Evolutionary conservation across 2,113 vertebrate species (phyloP).

Genomic region (Nyctereutes procyonoides): DNA sequence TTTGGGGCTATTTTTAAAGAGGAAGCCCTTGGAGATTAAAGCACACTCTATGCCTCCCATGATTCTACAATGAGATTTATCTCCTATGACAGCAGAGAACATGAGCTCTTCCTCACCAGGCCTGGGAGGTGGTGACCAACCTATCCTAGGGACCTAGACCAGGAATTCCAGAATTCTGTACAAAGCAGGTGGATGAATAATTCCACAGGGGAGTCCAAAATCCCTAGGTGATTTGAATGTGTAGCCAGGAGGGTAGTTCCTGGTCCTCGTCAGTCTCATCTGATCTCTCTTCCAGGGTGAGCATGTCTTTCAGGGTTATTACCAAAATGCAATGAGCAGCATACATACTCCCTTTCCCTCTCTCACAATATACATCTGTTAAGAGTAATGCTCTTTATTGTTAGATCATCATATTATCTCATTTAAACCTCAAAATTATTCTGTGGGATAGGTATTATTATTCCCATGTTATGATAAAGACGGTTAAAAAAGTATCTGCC

Average conservation of each 20-base stretch:
- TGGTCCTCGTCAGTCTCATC: background rate
- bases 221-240: background rate
- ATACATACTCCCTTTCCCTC: background rate
- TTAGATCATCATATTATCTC: background rate
- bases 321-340: background rate
- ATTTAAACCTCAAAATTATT: background rate
- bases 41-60: background rate
- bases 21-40: background rate
- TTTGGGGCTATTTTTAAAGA: constrained; percentile 6
- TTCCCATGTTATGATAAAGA: background rate
- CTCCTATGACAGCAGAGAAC: background rate
- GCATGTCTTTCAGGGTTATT: background rate
- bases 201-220: background rate
- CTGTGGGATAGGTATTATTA: background rate
- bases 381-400: background rate
- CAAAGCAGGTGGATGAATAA: background rate
- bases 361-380: background rate
- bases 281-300: background rate
- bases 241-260: background rate
- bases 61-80: background rate
- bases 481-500: background rate
- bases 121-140: accelerated
- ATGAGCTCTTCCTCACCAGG: background rate
- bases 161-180: background rate
- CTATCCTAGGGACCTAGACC: background rate